These are phyloP conservation scores for Drosophila littoralis DNA, from an alignment of 1,140 invertebrate species.

Conservation along the genomic window DNA sequence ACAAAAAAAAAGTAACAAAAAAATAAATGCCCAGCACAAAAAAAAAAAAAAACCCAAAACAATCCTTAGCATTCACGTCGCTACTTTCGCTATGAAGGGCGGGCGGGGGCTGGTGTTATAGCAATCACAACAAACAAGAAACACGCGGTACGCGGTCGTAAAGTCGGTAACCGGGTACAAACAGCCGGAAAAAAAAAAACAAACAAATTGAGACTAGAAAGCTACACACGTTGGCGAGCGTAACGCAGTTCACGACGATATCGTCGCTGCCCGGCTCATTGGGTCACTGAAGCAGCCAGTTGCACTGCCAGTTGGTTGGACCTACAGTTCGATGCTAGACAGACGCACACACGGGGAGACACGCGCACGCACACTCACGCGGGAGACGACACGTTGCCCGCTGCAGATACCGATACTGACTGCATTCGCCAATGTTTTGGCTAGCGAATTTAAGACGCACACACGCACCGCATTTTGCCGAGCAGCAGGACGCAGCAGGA, in stretches of 20 bases:
- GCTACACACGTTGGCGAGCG: conserved; percentile 4
- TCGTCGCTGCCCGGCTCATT: conserved; percentile 54
- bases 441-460: conserved; percentile 61
- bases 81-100: background rate
- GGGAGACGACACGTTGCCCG: conserved; percentile 49
- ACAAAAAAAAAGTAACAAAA: conserved; percentile 30
- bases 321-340: conserved; percentile 23
- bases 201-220: background rate
- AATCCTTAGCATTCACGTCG: conserved; percentile 7
- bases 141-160: conserved; percentile 26
- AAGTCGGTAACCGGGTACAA: conserved; percentile 1
- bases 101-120: conserved; percentile 6
- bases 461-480: conserved; percentile 24
- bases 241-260: conserved; percentile 33
- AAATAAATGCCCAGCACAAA: background rate
- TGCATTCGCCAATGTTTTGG: conserved; percentile 66
- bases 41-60: conserved; percentile 15
- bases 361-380: background rate
- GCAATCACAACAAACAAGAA: conserved; percentile 58
- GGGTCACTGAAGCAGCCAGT: conserved; percentile 61
- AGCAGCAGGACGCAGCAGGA: conserved; percentile 24
- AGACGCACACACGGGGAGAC: conserved; percentile 10
- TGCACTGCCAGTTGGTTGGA: conserved; percentile 4
- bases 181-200: background rate
- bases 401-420: conserved; percentile 76